Evolutionary conservation across 1,140 invertebrate species (phyloP), one percentile per base, ranked within the genome.

Genomic region (Sarcophaga bullata): DNA sequence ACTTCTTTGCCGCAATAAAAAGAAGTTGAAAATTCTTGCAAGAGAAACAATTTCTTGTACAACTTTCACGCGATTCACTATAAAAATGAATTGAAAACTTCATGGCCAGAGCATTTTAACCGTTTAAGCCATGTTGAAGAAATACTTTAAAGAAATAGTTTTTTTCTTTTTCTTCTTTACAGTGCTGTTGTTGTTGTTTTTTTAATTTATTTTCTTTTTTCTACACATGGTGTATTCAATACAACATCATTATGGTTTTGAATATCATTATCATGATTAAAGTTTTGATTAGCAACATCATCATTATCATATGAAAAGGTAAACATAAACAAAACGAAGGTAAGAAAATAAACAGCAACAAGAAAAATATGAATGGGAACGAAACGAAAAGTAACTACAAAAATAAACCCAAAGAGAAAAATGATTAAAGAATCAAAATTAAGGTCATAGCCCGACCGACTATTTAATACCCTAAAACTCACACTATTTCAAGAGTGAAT

Each of bases 61-160:
- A 89, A 89, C 88, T 89, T 89, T 89, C 88, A 85, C 88, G 88
- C 88, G 87, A 85, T 87, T 85, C 82, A 83, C 84, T 83, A 82
- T 86, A 85, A 86, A 88, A 89, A 88, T 89, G 88, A 89, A 85
- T 87, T 85, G 82, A 84, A 84, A 75, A 73, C 85, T 84, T 85
- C 83, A 85, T 86, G 86, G 86, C 84, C 86, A 86, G 84, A 86
- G 84, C 87, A 85, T 89, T 87, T 89, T 88, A 89, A 89, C 87
- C 87, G 85, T 89, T 87, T 89, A 87, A 89, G 88, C 87, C 88
- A 87, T 84, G 78, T 83, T 84, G 19, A 54, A 54, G 19, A 80
- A 80, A 80, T 47, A 50, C 52, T 19, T 19, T 19, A 17, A 80
- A 80, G 80, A 80, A 58, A 62, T 80, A 50, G 19, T 62, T 62